Evolutionary conservation across 2,113 vertebrate species (phyloP).

Genomic region (Pomatostomus ruficeps): DNA sequence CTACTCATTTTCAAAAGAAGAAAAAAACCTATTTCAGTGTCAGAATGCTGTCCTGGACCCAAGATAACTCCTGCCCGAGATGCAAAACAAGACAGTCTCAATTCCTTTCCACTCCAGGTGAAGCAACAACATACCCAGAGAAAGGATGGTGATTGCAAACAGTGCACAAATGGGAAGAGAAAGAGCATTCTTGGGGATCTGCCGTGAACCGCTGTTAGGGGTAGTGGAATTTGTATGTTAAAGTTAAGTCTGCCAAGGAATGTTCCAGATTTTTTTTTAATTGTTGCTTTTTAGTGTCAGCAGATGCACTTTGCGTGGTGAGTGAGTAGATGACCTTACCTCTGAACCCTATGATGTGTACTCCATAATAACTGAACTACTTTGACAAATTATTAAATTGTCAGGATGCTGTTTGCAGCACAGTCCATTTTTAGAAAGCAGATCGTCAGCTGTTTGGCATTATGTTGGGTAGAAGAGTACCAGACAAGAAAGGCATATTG

Average conservation of each 20-base stretch:
- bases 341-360: conserved; percentile 62
- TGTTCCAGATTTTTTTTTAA: neutral
- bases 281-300: conserved; percentile 59
- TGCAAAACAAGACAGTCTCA: neutral
- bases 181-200: neutral
- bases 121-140: neutral
- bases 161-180: neutral
- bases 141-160: neutral
- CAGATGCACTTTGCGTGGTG: conserved; percentile 44
- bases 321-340: conserved; percentile 50
- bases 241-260: neutral
- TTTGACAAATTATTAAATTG: conserved; percentile 74
- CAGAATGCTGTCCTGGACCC: neutral
- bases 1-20: neutral
- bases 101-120: conserved; percentile 36
- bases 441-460: conserved; percentile 68
- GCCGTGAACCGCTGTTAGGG: neutral
- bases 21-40: neutral
- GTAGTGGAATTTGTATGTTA: neutral
- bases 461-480: conserved; percentile 26
- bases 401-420: conserved; percentile 53
- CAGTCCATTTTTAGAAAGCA: conserved; percentile 71
- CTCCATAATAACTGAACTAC: conserved; percentile 61
- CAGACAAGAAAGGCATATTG: conserved; percentile 44
- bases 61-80: neutral